Conservation (phyloP, 92 coral and sea anemone genomes). For the Nematostella vectensis region DNA sequence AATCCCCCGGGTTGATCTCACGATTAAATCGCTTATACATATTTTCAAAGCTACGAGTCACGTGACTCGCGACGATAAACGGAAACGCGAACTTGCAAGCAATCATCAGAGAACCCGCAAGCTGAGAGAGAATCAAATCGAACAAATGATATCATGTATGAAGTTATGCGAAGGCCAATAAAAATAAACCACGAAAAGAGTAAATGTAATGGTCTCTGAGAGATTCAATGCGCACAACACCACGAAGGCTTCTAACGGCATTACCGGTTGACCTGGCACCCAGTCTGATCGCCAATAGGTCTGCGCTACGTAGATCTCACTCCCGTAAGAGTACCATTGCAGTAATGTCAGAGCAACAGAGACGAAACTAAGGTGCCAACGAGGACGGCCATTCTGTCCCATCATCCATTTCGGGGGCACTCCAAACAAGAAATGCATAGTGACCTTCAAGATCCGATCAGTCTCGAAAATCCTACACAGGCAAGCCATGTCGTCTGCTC, state of each 20-base stretch:
- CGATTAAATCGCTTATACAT: no score
- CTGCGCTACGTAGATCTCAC: conserved; percentile 33
- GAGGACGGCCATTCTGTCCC: not conserved
- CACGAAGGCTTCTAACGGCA: conserved; percentile 44
- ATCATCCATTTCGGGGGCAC: not conserved
- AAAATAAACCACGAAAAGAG: conserved; percentile 38
- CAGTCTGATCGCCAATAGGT: conserved; percentile 37
- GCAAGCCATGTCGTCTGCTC: no score
- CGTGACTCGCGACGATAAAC: no score
- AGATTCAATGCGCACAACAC: conserved; percentile 29
- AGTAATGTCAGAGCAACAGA: conserved; percentile 7
- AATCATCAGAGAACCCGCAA: no score
- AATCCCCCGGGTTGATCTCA: no score
- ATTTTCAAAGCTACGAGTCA: no score
- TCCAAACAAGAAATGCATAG: not conserved
- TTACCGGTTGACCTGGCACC: conserved; percentile 28
- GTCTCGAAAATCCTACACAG: not conserved
- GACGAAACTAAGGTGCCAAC: not conserved
- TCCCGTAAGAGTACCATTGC: conserved; percentile 42
- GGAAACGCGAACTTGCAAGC: no score
- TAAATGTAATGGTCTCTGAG: conserved; percentile 43
- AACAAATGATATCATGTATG: no score
- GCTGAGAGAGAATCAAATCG: no score
- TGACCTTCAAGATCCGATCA: not conserved
- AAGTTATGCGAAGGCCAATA: conserved; percentile 30